Conservation (phyloP, 2,113 vertebrate species). For the Melanerpes formicivorus region DNA sequence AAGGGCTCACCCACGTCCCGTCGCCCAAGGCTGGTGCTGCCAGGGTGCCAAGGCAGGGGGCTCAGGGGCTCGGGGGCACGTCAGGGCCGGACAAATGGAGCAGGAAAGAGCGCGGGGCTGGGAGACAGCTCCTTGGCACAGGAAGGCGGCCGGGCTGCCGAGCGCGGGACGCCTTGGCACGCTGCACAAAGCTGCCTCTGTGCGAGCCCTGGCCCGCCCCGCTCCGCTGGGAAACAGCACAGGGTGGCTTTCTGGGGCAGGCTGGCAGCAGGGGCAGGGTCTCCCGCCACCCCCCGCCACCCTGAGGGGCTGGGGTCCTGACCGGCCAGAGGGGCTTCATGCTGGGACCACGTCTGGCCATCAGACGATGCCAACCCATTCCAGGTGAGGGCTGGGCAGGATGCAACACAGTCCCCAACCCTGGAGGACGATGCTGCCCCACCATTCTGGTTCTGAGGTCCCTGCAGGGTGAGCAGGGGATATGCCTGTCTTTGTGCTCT, state of each 20-base stretch:
- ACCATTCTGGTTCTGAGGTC: accelerated
- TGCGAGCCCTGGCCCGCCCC: slow-evolving; percentile 52
- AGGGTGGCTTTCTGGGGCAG: slow-evolving; percentile 69
- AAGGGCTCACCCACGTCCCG: not conserved
- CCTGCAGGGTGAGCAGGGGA: not conserved
- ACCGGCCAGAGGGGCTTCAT: not conserved
- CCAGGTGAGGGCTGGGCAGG: not conserved
- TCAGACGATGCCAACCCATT: accelerated
- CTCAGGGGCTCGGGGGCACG: slow-evolving; percentile 9
- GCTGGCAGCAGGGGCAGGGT: slow-evolving; percentile 41
- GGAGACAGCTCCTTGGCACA: slow-evolving; percentile 71
- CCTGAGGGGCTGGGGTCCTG: not conserved
- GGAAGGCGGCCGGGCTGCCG: slow-evolving; percentile 67
- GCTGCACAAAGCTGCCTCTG: slow-evolving; percentile 77
- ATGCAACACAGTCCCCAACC: accelerated
- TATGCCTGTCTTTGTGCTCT: not conserved
- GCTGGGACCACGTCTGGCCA: accelerated
- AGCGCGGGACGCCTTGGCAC: slow-evolving; percentile 76
- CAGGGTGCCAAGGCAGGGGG: slow-evolving; percentile 15
- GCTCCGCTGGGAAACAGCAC: slow-evolving; percentile 64
- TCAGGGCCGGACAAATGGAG: slow-evolving; percentile 42
- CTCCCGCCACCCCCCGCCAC: not conserved
- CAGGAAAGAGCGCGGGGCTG: slow-evolving; percentile 44
- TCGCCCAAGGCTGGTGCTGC: not conserved
- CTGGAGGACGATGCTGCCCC: not conserved